Evolutionary conservation across 2,888 invertebrate species (phyloP).

Genomic region (Tenthredo notha): DNA sequence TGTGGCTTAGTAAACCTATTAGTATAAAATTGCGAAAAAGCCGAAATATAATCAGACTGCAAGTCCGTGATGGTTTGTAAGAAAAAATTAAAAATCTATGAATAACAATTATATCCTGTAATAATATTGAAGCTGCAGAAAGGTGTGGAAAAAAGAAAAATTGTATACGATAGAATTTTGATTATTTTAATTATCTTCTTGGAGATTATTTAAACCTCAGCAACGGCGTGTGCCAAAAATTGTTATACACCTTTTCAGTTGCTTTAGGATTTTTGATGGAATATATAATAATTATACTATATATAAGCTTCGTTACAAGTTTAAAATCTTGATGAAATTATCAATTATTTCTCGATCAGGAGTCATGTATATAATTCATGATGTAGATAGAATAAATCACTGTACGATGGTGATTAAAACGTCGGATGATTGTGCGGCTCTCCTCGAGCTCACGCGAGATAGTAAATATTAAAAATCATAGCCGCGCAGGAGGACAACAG

Average conservation of each 20-base stretch:
- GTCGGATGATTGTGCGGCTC: slow-evolving; percentile 1
- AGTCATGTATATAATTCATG: neutral
- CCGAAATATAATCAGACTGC: too few species aligned
- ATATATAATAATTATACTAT: neutral
- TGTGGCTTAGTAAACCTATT: too few species aligned
- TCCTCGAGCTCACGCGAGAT: slow-evolving; percentile 14
- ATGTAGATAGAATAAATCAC: slow-evolving; percentile 2
- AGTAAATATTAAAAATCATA: neutral
- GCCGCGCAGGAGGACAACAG: neutral
- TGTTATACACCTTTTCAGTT: neutral
- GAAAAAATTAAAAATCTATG: too few species aligned
- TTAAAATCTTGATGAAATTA: slow-evolving; percentile 2
- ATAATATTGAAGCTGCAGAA: neutral
- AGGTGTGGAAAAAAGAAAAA: neutral
- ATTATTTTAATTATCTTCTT: neutral
- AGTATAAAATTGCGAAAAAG: neutral
- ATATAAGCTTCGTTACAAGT: neutral
- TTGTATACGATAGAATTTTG: neutral
- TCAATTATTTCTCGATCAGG: slow-evolving; percentile 7
- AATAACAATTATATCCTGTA: too few species aligned
- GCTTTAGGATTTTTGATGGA: neutral
- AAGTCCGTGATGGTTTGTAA: neutral
- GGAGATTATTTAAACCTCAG: neutral
- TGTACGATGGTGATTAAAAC: slow-evolving; percentile 30
- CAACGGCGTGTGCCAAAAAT: slow-evolving; percentile 5